Percentiles rank a stretch among this genome's conserved stretches.
Evolutionary conservation across 2,797 vertebrate genomes (phyloP).

Genomic region (Enteromius thamalakanensis): DNA sequence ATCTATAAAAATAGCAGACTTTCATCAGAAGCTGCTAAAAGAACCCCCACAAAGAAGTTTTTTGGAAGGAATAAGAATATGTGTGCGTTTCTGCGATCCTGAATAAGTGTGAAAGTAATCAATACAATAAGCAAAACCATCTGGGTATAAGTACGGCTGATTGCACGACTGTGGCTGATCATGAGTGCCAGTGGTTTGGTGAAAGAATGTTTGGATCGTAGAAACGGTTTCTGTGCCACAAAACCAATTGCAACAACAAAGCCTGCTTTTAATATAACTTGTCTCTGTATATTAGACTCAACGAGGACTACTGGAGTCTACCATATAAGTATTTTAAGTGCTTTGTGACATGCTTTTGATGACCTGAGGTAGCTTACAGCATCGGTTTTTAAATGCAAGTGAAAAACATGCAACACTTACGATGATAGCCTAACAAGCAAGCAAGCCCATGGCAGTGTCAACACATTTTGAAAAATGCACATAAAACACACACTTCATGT

Average conservation of each 20-base stretch:
- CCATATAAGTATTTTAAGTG: too few species aligned
- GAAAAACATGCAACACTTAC: not conserved
- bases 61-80: not conserved
- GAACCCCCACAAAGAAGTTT: not conserved
- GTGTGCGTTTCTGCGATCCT: constrained; percentile 1
- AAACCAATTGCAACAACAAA: not conserved
- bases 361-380: not conserved
- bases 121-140: constrained; percentile 9
- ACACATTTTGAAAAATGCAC: not conserved
- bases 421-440: not conserved
- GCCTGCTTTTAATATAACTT: not conserved
- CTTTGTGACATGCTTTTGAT: constrained; percentile 8
- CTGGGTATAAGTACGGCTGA: constrained; percentile 9
- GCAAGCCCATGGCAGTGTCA: not conserved
- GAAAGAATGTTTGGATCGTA: constrained; percentile 5
- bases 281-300: not conserved
- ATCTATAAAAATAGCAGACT: constrained; percentile 12
- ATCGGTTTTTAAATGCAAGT: not conserved
- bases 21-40: not conserved
- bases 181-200: constrained; percentile 5
- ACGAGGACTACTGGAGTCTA: not conserved
- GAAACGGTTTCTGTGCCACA: not conserved
- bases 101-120: not conserved
- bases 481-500: not conserved
- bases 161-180: not conserved